These are phyloP conservation scores for Diloba caeruleocephala DNA, from an alignment of 2,888 invertebrate genomes.

Conservation along the genomic window DNA sequence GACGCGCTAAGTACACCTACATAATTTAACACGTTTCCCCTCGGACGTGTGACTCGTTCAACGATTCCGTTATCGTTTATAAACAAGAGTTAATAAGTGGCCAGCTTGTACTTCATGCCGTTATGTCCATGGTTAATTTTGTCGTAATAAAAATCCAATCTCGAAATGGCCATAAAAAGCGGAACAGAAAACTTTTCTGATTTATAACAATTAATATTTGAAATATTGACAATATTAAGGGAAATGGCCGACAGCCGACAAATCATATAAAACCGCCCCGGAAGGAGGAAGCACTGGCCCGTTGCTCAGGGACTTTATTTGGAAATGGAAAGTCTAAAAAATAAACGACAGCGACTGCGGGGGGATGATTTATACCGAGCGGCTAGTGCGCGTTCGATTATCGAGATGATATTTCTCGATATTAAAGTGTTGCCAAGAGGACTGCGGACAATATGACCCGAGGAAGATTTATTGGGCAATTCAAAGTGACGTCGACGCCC, in stretches of 20 bases:
- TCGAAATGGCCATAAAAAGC: conserved; percentile 76
- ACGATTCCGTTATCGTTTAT: conserved; percentile 68
- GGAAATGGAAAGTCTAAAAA: conserved; percentile 89
- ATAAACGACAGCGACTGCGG: conserved; percentile 84
- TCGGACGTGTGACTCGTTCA: conserved; percentile 71
- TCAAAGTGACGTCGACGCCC: conserved; percentile 85
- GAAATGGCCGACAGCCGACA: conserved; percentile 87
- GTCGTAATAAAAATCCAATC: conserved; percentile 81
- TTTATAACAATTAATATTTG: conserved; percentile 89
- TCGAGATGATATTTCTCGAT: conserved; percentile 88
- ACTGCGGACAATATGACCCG: conserved; percentile 89
- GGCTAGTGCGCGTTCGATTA: conserved; percentile 86
- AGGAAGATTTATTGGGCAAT: conserved; percentile 88
- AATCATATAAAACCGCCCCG: conserved; percentile 88
- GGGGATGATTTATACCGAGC: conserved; percentile 84
- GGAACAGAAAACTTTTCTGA: conserved; percentile 81
- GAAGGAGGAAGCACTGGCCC: conserved; percentile 87
- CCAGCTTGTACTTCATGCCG: conserved; percentile 45
- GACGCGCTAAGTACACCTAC: conserved; percentile 87
- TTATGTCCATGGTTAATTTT: conserved; percentile 67
- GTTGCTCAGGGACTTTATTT: conserved; percentile 88
- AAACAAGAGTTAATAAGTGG: conserved; percentile 56
- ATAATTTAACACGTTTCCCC: conserved; percentile 86
- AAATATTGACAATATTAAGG: conserved; percentile 89
- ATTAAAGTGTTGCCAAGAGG: conserved; percentile 88